Percentiles rank a stretch among this genome's conserved stretches.
Evolutionary conservation across 1,140 invertebrate genomes (phyloP).

Genomic region (Rhysida immarginata): DNA sequence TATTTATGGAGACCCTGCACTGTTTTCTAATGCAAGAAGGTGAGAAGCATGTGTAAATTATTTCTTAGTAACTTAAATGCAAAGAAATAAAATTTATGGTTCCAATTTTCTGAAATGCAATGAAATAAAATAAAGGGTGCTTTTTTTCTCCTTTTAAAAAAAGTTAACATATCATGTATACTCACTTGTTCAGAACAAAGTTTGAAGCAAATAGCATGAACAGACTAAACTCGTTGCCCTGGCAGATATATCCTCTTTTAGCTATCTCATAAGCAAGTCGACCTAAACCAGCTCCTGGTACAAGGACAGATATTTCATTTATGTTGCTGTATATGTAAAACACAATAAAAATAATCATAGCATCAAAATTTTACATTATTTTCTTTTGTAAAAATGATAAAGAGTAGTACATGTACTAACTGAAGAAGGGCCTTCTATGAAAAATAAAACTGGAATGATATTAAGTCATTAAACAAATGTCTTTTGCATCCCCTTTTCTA

Average conservation of each 20-base stretch:
- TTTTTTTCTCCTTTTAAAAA: no score
- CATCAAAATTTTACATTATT: neutral
- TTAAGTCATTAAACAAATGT: no score
- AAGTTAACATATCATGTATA: slow-evolving; percentile 10
- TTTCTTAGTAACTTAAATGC: no score
- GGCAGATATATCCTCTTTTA: slow-evolving; percentile 67
- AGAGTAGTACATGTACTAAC: neutral
- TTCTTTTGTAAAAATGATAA: neutral
- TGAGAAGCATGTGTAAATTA: neutral
- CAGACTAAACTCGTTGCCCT: slow-evolving; percentile 94
- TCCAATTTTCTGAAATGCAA: no score
- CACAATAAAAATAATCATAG: slow-evolving; percentile 3
- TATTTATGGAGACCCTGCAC: no score
- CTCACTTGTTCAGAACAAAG: slow-evolving; percentile 79
- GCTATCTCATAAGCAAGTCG: slow-evolving; percentile 87
- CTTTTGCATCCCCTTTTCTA: no score
- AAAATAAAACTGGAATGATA: no score
- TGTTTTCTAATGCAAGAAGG: no score
- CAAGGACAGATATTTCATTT: slow-evolving; percentile 55
- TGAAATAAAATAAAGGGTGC: no score
- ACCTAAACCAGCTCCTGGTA: slow-evolving; percentile 88
- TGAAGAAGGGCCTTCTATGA: neutral
- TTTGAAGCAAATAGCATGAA: slow-evolving; percentile 96
- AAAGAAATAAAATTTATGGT: no score
- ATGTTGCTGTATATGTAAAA: slow-evolving; percentile 28